phyloP scores from a whole-genome alignment of 1,140 invertebrate species.

The Asobara japonica region DNA sequence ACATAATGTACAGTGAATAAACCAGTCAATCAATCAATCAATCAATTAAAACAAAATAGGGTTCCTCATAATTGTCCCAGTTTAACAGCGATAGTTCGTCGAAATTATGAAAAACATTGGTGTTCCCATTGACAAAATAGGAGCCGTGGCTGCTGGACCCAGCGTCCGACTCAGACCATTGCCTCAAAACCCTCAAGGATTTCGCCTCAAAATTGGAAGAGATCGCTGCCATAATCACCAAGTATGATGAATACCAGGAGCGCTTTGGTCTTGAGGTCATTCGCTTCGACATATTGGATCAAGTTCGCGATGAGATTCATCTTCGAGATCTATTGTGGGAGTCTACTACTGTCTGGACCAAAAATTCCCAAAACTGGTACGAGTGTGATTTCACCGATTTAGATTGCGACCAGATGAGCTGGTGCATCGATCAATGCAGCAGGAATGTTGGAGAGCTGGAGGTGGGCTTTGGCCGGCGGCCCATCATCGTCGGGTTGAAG shows the following conservation, averaged over 20 bases:
- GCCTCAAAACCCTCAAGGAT: slow-evolving; percentile 71
- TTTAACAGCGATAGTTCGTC: no score
- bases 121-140: slow-evolving; percentile 63
- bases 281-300: slow-evolving; percentile 81
- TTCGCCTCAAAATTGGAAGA: slow-evolving; percentile 71
- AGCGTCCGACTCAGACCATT: slow-evolving; percentile 73
- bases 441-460: slow-evolving; percentile 81
- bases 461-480: slow-evolving; percentile 80
- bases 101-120: no score
- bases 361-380: slow-evolving; percentile 71
- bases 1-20: no score
- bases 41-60: no score
- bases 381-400: slow-evolving; percentile 74
- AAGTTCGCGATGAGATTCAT: slow-evolving; percentile 80
- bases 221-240: slow-evolving; percentile 73
- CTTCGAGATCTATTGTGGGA: slow-evolving; percentile 82
- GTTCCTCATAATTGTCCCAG: no score
- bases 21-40: no score
- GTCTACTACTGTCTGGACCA: slow-evolving; percentile 77
- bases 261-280: slow-evolving; percentile 80
- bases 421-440: slow-evolving; percentile 73
- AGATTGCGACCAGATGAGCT: slow-evolving; percentile 76
- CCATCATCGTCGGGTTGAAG: slow-evolving; percentile 79
- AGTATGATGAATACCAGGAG: slow-evolving; percentile 77
- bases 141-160: slow-evolving; percentile 78